Percentiles rank a stretch among this genome's conserved stretches.
phyloP scores from a whole-genome alignment of 2,888 invertebrate genomes.

The Philereme vetulata region DNA sequence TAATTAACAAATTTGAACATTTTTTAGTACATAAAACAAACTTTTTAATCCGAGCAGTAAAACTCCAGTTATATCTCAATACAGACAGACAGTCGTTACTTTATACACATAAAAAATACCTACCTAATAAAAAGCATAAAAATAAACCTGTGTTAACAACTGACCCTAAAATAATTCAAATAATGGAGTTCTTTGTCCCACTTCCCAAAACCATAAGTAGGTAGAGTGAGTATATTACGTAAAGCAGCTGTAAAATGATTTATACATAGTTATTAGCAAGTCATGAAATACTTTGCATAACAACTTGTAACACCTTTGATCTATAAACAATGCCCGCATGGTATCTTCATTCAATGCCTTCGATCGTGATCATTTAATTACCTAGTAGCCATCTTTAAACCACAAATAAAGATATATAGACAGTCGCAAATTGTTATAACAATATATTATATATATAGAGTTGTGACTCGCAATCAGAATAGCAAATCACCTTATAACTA shows the following conservation, averaged over 20 bases:
- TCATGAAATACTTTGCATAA: constrained; percentile 35
- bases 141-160: constrained; percentile 22
- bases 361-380: constrained; percentile 42
- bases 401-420: not conserved
- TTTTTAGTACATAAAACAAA: too few species aligned
- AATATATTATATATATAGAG: too few species aligned
- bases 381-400: constrained; percentile 31
- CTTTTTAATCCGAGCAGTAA: too few species aligned
- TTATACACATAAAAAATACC: too few species aligned
- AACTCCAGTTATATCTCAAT: too few species aligned
- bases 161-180: constrained; percentile 27
- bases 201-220: constrained; percentile 43
- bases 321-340: constrained; percentile 27
- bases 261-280: constrained; percentile 29
- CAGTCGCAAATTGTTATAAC: too few species aligned
- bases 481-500: too few species aligned
- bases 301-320: constrained; percentile 29
- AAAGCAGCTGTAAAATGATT: constrained; percentile 47
- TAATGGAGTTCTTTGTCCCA: constrained; percentile 43
- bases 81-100: too few species aligned
- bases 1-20: too few species aligned
- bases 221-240: constrained; percentile 43
- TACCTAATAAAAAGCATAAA: constrained; percentile 18
- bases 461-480: too few species aligned
- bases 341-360: constrained; percentile 37